Evolutionary conservation across 1,140 invertebrate genomes (phyloP).

Genomic region (Drosophila grimshawi): DNA sequence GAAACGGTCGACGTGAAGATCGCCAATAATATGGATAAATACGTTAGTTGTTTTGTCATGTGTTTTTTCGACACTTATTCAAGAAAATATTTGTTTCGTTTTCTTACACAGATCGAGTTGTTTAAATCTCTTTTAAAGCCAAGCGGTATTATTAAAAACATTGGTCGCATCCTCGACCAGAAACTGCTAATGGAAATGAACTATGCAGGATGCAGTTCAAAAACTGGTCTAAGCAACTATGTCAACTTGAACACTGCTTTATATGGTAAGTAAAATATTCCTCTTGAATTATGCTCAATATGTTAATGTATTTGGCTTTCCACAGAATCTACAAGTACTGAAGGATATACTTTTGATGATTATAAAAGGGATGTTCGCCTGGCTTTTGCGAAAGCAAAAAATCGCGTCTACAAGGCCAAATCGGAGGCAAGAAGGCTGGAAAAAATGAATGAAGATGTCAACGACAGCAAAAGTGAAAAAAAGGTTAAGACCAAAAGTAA

Average conservation of each 20-base stretch:
- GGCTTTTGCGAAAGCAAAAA: constrained; percentile 39
- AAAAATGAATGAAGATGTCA: background rate
- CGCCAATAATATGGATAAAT: constrained; percentile 28
- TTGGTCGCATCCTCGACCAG: constrained; percentile 29
- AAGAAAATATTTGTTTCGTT: background rate
- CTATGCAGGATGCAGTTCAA: constrained; percentile 24
- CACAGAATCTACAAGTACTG: constrained; percentile 34
- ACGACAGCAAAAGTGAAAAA: background rate
- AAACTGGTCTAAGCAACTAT: constrained; percentile 29
- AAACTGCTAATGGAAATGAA: constrained; percentile 38
- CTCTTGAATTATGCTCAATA: too few relatives aligned
- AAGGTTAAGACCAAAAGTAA: background rate
- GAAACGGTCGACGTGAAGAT: constrained; percentile 33
- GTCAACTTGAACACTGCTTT: constrained; percentile 37
- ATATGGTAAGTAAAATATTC: constrained; percentile 22
- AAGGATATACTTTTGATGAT: constrained; percentile 33
- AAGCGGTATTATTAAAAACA: constrained; percentile 28
- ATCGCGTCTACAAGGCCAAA: constrained; percentile 34
- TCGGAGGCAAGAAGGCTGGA: constrained; percentile 10
- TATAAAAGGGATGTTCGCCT: constrained; percentile 30
- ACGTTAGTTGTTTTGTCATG: constrained; percentile 14
- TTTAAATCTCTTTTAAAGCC: constrained; percentile 29
- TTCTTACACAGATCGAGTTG: constrained; percentile 13
- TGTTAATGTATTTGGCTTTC: background rate
- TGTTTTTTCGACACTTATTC: background rate